phyloP scores from a whole-genome alignment of 1,140 invertebrate genomes.

The Aphelinus atriplicis region DNA sequence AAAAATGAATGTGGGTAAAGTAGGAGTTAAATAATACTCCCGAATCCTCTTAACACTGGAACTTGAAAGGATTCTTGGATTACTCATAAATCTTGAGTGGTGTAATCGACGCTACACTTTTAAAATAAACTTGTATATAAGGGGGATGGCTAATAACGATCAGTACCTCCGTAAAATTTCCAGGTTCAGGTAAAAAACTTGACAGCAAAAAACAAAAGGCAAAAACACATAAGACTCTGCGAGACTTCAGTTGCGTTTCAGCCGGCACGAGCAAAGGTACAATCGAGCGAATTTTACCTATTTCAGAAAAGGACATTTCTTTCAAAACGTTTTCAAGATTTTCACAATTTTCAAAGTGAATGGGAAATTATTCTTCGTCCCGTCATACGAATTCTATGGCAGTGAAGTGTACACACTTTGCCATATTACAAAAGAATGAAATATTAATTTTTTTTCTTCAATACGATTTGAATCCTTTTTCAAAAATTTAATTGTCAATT shows the following conservation, averaged over 20 bases:
- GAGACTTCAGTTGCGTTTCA: slow-evolving; percentile 75
- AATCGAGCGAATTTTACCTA: slow-evolving; percentile 57
- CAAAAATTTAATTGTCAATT: no score
- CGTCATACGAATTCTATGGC: no score
- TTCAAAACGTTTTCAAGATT: slow-evolving; percentile 19
- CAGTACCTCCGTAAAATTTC: slow-evolving; percentile 61
- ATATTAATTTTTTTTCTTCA: no score
- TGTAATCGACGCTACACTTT: slow-evolving; percentile 41
- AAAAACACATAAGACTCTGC: slow-evolving; percentile 74
- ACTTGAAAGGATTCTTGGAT: slow-evolving; percentile 20
- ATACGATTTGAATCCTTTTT: no score
- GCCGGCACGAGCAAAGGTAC: slow-evolving; percentile 76
- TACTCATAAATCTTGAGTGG: slow-evolving; percentile 27
- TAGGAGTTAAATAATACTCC: slow-evolving; percentile 12
- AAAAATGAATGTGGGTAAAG: slow-evolving; percentile 20
- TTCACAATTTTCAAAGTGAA: no score
- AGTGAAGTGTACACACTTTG: no score
- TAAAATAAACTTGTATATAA: slow-evolving; percentile 53
- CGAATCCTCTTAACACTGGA: background rate
- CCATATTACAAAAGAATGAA: no score
- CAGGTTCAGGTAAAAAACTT: slow-evolving; percentile 68
- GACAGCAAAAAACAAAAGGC: slow-evolving; percentile 74
- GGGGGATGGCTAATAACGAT: slow-evolving; percentile 56
- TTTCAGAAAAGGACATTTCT: slow-evolving; percentile 21
- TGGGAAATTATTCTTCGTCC: no score